Conservation (phyloP, 2,113 vertebrate species). For the Nyctereutes procyonoides region DNA sequence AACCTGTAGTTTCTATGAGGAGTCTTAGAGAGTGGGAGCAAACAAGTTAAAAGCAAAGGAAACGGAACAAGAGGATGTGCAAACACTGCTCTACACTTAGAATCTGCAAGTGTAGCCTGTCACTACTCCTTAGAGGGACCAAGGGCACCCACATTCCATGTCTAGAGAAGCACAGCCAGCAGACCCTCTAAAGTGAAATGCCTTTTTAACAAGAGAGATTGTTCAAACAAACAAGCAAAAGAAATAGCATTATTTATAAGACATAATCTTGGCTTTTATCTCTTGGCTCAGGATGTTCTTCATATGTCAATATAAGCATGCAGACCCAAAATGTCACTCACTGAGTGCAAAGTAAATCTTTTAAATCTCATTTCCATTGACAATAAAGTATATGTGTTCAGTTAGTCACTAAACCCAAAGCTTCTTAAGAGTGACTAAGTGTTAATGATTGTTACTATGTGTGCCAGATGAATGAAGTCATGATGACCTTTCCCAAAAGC, state of each 20-base stretch:
- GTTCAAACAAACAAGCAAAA: not conserved
- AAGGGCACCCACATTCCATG: not conserved
- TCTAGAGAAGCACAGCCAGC: not conserved
- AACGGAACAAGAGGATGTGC: not conserved
- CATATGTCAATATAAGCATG: not conserved
- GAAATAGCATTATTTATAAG: not conserved
- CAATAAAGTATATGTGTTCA: slow-evolving; percentile 12
- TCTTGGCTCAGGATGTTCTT: not conserved
- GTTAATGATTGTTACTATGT: not conserved
- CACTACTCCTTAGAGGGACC: not conserved
- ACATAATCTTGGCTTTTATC: not conserved
- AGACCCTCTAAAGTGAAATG: not conserved
- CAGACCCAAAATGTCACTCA: slow-evolving; percentile 2
- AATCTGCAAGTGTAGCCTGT: fast-evolving
- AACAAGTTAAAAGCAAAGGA: not conserved
- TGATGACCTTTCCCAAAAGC: not conserved
- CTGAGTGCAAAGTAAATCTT: not conserved
- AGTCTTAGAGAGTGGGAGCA: not conserved
- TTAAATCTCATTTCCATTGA: slow-evolving; percentile 13
- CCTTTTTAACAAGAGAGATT: not conserved
- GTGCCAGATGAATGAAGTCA: not conserved
- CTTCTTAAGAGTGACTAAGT: not conserved
- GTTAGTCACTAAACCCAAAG: slow-evolving; percentile 41
- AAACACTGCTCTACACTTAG: not conserved
- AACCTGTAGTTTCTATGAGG: not conserved